Conservation (phyloP, 2,888 invertebrate genomes). For the Cheilosia vernalis region DNA sequence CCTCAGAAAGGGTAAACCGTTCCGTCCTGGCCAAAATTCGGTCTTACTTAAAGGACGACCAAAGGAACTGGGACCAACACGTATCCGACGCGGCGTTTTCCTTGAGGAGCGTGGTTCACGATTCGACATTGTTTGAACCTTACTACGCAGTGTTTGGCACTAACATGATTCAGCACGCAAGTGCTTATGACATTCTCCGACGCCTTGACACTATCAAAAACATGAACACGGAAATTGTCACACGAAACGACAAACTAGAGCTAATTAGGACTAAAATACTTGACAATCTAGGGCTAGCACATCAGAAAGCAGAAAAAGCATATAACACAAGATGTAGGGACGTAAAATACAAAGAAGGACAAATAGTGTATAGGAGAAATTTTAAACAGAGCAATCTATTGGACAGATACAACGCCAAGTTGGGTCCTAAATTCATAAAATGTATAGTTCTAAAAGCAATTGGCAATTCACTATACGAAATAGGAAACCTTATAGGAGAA, state of each 20-base stretch:
- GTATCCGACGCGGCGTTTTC: neutral
- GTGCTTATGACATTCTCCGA: neutral
- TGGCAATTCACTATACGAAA: too few relatives aligned
- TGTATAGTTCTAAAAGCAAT: too few relatives aligned
- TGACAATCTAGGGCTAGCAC: neutral
- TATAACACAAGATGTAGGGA: too few relatives aligned
- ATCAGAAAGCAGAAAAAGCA: too few relatives aligned
- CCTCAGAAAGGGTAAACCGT: conserved; percentile 24
- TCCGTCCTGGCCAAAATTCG: neutral
- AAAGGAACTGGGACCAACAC: too few relatives aligned
- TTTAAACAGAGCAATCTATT: neutral
- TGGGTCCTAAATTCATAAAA: too few relatives aligned
- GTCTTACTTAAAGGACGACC: neutral
- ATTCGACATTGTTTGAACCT: neutral
- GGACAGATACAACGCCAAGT: neutral
- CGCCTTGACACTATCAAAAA: neutral
- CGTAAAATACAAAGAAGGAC: too few relatives aligned
- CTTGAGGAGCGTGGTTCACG: neutral
- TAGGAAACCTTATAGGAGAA: too few relatives aligned
- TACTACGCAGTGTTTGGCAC: neutral
- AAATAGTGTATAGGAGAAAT: neutral
- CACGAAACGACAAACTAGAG: neutral
- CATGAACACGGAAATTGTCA: neutral
- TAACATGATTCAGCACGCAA: neutral
- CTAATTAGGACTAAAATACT: neutral